Evolutionary conservation across 1,140 invertebrate genomes (phyloP), one percentile per base, ranked within the genome.

Genomic region (Forficula auricularia): DNA sequence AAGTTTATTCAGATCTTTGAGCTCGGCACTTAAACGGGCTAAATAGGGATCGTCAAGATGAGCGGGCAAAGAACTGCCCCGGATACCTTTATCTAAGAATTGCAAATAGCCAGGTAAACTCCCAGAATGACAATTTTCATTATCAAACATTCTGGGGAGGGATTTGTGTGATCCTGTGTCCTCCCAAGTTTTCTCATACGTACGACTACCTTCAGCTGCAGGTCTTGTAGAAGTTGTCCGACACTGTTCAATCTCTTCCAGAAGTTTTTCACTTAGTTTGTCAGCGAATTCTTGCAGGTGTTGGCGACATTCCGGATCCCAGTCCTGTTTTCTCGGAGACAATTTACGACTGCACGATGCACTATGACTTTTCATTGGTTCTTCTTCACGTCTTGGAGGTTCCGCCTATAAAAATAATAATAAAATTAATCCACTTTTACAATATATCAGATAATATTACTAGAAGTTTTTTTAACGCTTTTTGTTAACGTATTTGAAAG

Each of bases 211-310:
- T 2, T 34, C 34, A n/a, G 18, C 34, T 4, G 34, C 27, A 3
- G 41, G 31, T 15, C 39, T 36, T 10, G 35, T 14, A 3, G 44
- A 48, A 43, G 58, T 55, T 42, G 60, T 54, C 35, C 58, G 58
- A 40, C 71, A 82, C 55, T 78, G 72, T 52, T 83, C 78, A 36
- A 82, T 74, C 60, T 83, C 78, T 42, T 75, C 69, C 34, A 82
- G 64, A 20, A 84, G 58, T 52, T 80, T 80, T 52, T 79, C 79
- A 44, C 68, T 71, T 3, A 80, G 56, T 54, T 81, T 78, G 52
- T 85, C 79, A 1, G 79, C 79, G 49, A 82, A 82, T 49, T 82
- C 78, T 2, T 74, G 75, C 33, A 83, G 60, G 55, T 82, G 74
- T 49, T 72, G 70, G 43, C 67, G 63, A 40, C 71, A 71, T 45